Percentiles rank a stretch among this genome's conserved stretches.
These are phyloP conservation scores for Gymnobelideus leadbeateri DNA, from an alignment of 2,113 vertebrate genomes.

Conservation along the genomic window DNA sequence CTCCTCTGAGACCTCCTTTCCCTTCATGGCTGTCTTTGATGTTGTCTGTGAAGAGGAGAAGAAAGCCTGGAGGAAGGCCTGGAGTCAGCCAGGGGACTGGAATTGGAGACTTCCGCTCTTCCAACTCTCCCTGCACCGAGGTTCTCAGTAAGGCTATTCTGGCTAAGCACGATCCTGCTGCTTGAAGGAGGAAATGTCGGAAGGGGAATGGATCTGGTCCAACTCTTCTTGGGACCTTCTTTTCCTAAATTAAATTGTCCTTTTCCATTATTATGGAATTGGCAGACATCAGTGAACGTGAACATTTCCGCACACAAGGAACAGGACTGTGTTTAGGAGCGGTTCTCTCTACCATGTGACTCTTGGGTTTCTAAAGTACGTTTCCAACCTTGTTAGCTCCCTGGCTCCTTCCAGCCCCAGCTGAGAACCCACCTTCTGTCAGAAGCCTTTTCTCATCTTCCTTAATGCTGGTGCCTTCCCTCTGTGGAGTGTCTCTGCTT, in stretches of 20 bases:
- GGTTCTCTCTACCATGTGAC: neutral
- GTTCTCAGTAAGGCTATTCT: neutral
- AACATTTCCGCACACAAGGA: neutral
- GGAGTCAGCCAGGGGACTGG: neutral
- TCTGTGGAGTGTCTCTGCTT: neutral
- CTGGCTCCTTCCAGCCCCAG: neutral
- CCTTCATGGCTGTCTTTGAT: neutral
- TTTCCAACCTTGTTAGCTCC: no score
- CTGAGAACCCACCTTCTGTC: neutral
- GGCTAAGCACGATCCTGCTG: neutral
- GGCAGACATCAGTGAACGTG: neutral
- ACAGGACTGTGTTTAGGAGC: neutral
- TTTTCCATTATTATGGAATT: neutral
- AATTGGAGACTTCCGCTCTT: neutral
- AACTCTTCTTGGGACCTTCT: neutral
- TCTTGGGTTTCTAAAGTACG: neutral
- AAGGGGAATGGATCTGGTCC: neutral
- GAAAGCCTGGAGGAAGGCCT: neutral
- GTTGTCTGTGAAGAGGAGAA: neutral
- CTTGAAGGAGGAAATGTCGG: neutral
- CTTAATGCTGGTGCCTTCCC: neutral
- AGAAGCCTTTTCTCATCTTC: neutral
- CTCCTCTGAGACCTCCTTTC: neutral
- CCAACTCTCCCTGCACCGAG: neutral
- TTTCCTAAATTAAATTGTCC: neutral